A percentile compares a stretch with the other conserved stretches of the same genome.
These are phyloP conservation scores for Proctacanthus coquilletti DNA, from an alignment of 1,140 invertebrate genomes.

Conservation along the genomic window DNA sequence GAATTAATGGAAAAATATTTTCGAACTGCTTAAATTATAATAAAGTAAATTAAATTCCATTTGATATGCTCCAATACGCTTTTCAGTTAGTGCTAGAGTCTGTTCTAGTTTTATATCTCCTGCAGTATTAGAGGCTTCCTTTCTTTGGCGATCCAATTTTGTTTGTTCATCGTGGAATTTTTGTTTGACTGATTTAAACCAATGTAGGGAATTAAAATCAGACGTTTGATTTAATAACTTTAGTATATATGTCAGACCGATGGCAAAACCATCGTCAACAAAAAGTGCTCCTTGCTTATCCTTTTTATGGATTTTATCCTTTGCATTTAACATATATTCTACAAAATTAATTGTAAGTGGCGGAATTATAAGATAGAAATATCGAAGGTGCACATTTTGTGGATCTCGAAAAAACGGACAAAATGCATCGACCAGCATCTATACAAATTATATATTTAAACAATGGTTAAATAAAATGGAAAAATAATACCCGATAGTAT, in stretches of 20 bases:
- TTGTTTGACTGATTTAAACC: slow-evolving; percentile 80
- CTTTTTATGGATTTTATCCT: slow-evolving; percentile 66
- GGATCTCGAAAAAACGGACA: slow-evolving; percentile 69
- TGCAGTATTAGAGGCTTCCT: slow-evolving; percentile 3
- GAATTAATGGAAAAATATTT: slow-evolving; percentile 74
- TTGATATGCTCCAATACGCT: slow-evolving; percentile 58
- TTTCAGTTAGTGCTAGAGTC: slow-evolving; percentile 80
- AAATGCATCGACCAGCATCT: slow-evolving; percentile 86
- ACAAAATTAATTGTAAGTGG: slow-evolving; percentile 90
- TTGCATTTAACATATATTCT: slow-evolving; percentile 80
- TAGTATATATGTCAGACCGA: slow-evolving; percentile 69
- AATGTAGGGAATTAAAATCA: slow-evolving; percentile 87
- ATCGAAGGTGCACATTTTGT: slow-evolving; percentile 80
- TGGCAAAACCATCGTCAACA: slow-evolving; percentile 96
- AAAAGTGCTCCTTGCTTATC: slow-evolving; percentile 76
- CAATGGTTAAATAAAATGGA: too few relatives aligned
- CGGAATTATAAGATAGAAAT: slow-evolving; percentile 90
- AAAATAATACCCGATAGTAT: slow-evolving; percentile 86
- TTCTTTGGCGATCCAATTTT: slow-evolving; percentile 34
- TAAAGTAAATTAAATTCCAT: slow-evolving; percentile 84
- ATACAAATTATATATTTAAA: neutral
- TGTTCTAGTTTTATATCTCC: slow-evolving; percentile 78
- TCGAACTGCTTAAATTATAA: slow-evolving; percentile 82
- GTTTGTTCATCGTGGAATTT: slow-evolving; percentile 48
- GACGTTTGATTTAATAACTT: slow-evolving; percentile 51